These are phyloP conservation scores for Anhinga anhinga DNA, from an alignment of 2,113 vertebrate genomes.

Conservation along the genomic window DNA sequence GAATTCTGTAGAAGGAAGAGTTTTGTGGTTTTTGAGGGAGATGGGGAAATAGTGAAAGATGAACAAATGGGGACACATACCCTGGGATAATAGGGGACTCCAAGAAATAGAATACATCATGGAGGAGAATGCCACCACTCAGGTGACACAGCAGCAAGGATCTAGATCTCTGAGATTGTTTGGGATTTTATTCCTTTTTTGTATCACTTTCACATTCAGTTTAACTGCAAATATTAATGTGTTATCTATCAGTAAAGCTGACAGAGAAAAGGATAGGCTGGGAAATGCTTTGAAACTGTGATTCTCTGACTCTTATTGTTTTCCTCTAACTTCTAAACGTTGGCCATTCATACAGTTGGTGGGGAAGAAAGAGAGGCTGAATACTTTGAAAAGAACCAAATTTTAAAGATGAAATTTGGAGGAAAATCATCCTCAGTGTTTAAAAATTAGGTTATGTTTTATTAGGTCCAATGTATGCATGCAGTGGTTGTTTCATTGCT, in stretches of 20 bases:
- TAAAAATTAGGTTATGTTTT: background rate
- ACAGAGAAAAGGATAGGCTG: background rate
- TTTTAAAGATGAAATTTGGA: background rate
- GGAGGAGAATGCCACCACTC: background rate
- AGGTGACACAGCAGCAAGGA: background rate
- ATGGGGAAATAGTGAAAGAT: background rate
- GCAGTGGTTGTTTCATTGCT: background rate
- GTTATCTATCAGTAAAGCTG: background rate
- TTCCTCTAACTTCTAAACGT: background rate
- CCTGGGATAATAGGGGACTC: background rate
- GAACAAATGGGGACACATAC: background rate
- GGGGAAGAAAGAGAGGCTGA: background rate
- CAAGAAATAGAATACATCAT: background rate
- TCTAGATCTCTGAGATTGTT: background rate
- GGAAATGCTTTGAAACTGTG: background rate
- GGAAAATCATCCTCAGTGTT: background rate
- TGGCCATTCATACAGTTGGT: background rate
- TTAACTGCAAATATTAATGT: background rate
- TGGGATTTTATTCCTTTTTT: background rate
- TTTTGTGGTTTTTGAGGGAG: background rate
- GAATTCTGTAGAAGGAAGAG: background rate
- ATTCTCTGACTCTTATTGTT: background rate
- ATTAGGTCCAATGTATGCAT: background rate
- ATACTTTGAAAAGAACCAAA: background rate
- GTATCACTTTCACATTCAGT: background rate